These are phyloP conservation scores for Conopomorpha cramerella DNA, from an alignment of 1,140 invertebrate genomes.

Conservation along the genomic window DNA sequence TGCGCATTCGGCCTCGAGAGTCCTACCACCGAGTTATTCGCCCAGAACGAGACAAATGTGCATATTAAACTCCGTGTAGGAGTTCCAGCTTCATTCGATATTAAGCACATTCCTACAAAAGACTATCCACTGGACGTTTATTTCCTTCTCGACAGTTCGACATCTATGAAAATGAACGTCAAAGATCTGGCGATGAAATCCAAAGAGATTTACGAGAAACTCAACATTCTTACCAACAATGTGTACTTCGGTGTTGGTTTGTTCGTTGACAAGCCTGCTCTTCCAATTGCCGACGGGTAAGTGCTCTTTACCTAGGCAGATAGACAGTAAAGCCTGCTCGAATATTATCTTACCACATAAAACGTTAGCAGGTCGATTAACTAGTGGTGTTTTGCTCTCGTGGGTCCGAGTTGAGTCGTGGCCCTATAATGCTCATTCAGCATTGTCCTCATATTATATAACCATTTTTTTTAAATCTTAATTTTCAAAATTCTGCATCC, in stretches of 20 bases:
- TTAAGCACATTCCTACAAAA: slow-evolving; percentile 66
- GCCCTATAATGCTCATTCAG: too few species aligned
- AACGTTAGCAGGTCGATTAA: too few species aligned
- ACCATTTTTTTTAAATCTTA: too few species aligned
- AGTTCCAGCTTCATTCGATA: slow-evolving; percentile 16
- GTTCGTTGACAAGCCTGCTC: slow-evolving; percentile 85
- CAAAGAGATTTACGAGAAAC: slow-evolving; percentile 63
- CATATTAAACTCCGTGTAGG: slow-evolving; percentile 26
- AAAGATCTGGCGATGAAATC: slow-evolving; percentile 71
- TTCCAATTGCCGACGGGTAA: slow-evolving; percentile 77
- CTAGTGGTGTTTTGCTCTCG: too few species aligned
- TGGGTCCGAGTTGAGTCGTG: too few species aligned
- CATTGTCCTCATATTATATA: too few species aligned
- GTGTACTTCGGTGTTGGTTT: slow-evolving; percentile 86
- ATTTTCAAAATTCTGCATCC: too few species aligned
- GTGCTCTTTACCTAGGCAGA: slow-evolving; percentile 13
- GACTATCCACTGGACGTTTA: slow-evolving; percentile 90
- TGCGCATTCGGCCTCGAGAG: too few species aligned
- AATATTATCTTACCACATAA: too few species aligned
- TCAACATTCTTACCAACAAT: slow-evolving; percentile 79
- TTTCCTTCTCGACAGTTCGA: slow-evolving; percentile 85
- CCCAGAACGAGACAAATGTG: too few species aligned
- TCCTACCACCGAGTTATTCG: too few species aligned
- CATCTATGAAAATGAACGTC: slow-evolving; percentile 79
- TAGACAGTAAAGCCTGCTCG: slow-evolving; percentile 69